Conservation (phyloP, 2,113 vertebrate species). For the Eretmochelys imbricata region DNA sequence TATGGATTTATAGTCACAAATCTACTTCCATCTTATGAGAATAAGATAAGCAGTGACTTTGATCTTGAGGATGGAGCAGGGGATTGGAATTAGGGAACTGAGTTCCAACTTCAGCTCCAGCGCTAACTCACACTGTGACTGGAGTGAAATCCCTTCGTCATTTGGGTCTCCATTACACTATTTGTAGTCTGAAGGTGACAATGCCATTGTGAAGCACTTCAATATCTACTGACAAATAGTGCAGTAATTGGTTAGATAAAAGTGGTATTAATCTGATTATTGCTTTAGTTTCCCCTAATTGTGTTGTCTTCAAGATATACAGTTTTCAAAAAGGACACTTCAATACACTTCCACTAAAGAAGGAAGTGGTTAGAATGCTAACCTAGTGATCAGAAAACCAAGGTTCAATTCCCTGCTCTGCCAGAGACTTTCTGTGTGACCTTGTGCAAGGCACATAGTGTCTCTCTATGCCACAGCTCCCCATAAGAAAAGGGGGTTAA, state of each 20-base stretch:
- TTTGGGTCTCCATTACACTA: neutral
- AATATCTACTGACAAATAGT: neutral
- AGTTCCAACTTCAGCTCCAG: neutral
- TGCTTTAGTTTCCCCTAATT: neutral
- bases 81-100: neutral
- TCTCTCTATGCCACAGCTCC: neutral
- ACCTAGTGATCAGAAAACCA: neutral
- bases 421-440: neutral
- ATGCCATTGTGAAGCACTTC: neutral
- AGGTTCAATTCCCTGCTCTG: neutral
- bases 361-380: neutral
- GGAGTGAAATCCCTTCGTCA: neutral
- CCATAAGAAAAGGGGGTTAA: neutral
- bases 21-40: neutral
- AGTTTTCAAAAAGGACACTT: slow-evolving; percentile 25
- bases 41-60: neutral
- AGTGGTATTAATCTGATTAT: neutral
- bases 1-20: neutral
- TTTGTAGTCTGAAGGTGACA: neutral
- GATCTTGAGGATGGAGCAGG: neutral
- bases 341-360: neutral
- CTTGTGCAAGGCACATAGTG: neutral
- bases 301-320: neutral
- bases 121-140: neutral
- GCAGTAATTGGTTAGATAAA: neutral